Base-by-base conservation (phyloP, 2,113 vertebrate genomes). In the Eptesicus fuscus region DNA sequence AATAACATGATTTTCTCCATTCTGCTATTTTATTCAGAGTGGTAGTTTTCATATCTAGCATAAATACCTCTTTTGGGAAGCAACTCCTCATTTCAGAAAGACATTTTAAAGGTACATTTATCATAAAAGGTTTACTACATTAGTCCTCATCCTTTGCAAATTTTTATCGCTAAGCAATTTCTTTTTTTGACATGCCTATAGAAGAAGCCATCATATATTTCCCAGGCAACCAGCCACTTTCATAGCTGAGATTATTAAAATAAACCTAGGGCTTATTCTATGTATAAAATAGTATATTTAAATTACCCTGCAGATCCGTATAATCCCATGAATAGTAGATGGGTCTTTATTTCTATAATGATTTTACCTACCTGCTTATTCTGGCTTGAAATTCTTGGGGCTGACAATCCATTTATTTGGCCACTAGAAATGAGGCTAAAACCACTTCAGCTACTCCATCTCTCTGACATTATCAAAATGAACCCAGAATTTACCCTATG, bases 191-290 rank as follows among this genome's bases (percentile, higher is more conserved):
- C 16, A 78, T 84, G 51, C 20, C 76, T 37, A 95, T 53, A 59
- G 51, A 88, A 42, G 79, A 84, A 94, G 82, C 10, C 67, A 95
- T 90, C 88, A 94, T 85, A 42, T 69, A 84, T 93, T 96, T 95
- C 94, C 95, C 25, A 95, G 88, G 90, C 76, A 97, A 95, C 79
- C 67, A 95, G 28, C 65, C 61, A 93, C 85, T 88, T 96, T 70
- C 61, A 84, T 85, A 95, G 25, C 42, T 94, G 25, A 92, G 77
- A 93, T 84, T 88, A 94, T 96, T 95, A 95, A 97, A 92, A 90
- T 95, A 96, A 90, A 92, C 67, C 17, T 32, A 92, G 4, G 9
- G 30, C 91, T 96, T 91, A 82, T 63, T 61, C 7, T 83, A 20
- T 42, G 30, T 71, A 79, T 95, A 44, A 61, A 88, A 94, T 71